A percentile compares a stretch with the other conserved stretches of the same genome.
These are phyloP conservation scores for Parauchenoglanis punctatus DNA, from an alignment of 2,797 vertebrate genomes.

Conservation along the genomic window DNA sequence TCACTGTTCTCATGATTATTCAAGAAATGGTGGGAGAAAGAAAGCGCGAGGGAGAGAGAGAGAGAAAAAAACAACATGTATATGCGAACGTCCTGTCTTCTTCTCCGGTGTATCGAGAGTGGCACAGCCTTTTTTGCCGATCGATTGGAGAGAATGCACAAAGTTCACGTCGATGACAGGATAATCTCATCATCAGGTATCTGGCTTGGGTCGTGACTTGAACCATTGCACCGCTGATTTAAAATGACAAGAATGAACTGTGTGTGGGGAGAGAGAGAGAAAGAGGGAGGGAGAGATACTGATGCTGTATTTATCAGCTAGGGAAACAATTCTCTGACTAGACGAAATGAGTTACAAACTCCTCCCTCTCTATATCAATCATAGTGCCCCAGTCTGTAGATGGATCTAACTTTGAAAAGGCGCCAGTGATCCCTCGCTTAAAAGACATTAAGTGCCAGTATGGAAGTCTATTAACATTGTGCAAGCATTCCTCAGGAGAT, in stretches of 20 bases:
- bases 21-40: constrained; percentile 9
- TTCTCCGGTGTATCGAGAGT: constrained; percentile 67
- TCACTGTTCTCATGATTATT: constrained; percentile 1
- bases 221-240: constrained; percentile 74
- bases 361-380: constrained; percentile 48
- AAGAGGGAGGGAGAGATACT: constrained; percentile 7
- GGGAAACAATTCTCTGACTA: constrained; percentile 39
- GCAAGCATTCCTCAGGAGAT: constrained; percentile 2
- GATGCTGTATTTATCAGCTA: constrained; percentile 40
- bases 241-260: constrained; percentile 66
- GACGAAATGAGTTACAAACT: constrained; percentile 34
- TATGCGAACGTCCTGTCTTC: constrained; percentile 39
- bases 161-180: constrained; percentile 72
- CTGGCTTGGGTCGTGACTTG: constrained; percentile 74
- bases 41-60: not conserved
- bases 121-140: constrained; percentile 71
- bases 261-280: not conserved
- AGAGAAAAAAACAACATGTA: too few species aligned
- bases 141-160: constrained; percentile 64
- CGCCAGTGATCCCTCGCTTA: constrained; percentile 27
- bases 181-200: constrained; percentile 82
- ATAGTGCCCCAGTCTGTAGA: constrained; percentile 7
- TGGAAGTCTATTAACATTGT: constrained; percentile 28
- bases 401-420: constrained; percentile 51
- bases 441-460: constrained; percentile 21